Evolutionary conservation across 2,797 vertebrate genomes (phyloP).

Genomic region (Neosalanx taihuensis): DNA sequence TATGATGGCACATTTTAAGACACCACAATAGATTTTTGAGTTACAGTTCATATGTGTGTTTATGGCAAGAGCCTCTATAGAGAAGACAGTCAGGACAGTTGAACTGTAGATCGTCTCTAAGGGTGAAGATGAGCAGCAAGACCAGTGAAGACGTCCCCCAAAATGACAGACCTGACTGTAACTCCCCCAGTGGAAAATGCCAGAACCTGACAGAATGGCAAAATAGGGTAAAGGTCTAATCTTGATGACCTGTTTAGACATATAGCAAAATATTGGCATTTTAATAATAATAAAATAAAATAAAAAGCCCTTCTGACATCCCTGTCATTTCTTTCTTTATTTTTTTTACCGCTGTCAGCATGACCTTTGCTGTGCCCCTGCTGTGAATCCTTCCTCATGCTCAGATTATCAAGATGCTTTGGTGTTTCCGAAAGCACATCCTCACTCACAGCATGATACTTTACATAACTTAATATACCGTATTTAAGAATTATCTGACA

Average conservation of each 20-base stretch:
- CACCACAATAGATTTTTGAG: constrained; percentile 21
- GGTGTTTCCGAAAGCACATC: constrained; percentile 36
- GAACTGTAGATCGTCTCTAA: constrained; percentile 4
- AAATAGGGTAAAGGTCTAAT: constrained; percentile 68
- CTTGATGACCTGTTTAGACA: constrained; percentile 69
- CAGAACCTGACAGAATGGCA: constrained; percentile 64
- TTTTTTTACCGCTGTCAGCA: constrained; percentile 56
- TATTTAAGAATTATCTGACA: background rate
- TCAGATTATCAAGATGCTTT: constrained; percentile 55
- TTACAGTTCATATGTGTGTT: background rate
- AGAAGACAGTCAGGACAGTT: background rate
- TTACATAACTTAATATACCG: constrained; percentile 14
- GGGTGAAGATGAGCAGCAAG: constrained; percentile 11
- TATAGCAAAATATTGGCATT: constrained; percentile 74
- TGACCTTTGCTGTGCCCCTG: constrained; percentile 68
- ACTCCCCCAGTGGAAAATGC: constrained; percentile 57
- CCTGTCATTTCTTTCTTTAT: constrained; percentile 68
- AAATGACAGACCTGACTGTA: constrained; percentile 34
- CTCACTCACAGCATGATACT: constrained; percentile 28
- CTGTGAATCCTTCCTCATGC: constrained; percentile 50
- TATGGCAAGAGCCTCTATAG: background rate
- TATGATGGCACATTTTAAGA: too few species aligned
- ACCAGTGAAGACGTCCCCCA: constrained; percentile 13
- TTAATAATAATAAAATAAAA: constrained; percentile 51
- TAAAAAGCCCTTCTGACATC: constrained; percentile 71